Conservation (phyloP, 2,113 vertebrate species). For the Gobiocypris rarus region DNA sequence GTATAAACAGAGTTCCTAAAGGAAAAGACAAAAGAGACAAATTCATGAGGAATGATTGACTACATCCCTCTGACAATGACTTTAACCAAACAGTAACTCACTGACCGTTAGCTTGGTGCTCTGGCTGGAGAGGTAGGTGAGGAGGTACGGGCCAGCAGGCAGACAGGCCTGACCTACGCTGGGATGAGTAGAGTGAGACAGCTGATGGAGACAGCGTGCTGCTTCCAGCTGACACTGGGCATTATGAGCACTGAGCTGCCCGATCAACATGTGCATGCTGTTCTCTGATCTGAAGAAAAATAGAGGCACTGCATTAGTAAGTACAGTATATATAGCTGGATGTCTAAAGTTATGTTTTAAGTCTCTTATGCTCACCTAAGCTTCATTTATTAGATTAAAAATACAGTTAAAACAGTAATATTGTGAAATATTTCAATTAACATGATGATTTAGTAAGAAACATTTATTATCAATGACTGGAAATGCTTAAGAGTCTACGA, state of each 20-base stretch:
- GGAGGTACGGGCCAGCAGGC: constrained; percentile 90
- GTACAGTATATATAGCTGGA: not conserved
- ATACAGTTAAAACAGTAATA: no score
- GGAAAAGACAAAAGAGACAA: not conserved
- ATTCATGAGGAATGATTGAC: not conserved
- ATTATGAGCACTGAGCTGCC: constrained; percentile 86
- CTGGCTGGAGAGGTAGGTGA: constrained; percentile 91
- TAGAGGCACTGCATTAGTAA: not conserved
- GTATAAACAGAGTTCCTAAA: constrained; percentile 92
- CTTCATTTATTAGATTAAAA: no score
- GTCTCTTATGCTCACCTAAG: no score
- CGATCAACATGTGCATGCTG: constrained; percentile 81
- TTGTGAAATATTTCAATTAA: no score
- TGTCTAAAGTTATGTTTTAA: no score
- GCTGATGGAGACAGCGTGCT: constrained; percentile 84
- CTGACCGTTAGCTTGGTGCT: constrained; percentile 90
- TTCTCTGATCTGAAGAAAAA: constrained; percentile 81
- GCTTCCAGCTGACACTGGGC: constrained; percentile 87
- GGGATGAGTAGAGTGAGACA: constrained; percentile 86
- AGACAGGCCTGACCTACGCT: constrained; percentile 82
- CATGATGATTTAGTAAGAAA: no score
- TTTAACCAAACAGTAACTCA: not conserved
- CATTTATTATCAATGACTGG: no score
- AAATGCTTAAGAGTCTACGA: no score
- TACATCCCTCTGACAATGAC: not conserved